These are phyloP conservation scores for Tipula lateralis DNA, from an alignment of 2,888 invertebrate genomes.

Conservation along the genomic window DNA sequence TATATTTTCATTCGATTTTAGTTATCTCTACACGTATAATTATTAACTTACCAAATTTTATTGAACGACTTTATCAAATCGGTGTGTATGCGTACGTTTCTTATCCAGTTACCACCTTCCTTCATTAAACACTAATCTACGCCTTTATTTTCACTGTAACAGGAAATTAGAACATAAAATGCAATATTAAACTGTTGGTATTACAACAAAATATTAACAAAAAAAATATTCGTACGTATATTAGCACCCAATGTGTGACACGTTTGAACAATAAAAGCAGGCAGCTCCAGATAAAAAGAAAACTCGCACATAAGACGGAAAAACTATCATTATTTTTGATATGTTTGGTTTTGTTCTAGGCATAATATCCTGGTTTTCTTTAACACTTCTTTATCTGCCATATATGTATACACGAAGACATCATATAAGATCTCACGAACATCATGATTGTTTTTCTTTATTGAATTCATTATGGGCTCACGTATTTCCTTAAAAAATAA, in stretches of 20 bases:
- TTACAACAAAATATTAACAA: slow-evolving; percentile 5
- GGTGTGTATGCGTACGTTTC: too few relatives aligned
- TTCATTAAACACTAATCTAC: not conserved
- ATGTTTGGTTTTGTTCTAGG: not conserved
- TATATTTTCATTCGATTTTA: not conserved
- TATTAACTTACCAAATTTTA: not conserved
- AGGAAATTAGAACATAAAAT: not conserved
- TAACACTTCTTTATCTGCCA: not conserved
- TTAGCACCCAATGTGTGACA: slow-evolving; percentile 24
- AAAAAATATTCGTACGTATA: not conserved
- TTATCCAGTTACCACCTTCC: not conserved
- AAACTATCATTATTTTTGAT: slow-evolving; percentile 1
- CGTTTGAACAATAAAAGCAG: slow-evolving; percentile 11
- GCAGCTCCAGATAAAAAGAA: not conserved
- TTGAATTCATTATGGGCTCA: slow-evolving; percentile 19
- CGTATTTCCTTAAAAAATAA: not conserved
- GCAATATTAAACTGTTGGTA: not conserved
- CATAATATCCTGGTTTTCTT: not conserved
- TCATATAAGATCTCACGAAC: not conserved
- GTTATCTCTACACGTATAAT: not conserved
- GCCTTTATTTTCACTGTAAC: not conserved
- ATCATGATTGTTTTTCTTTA: slow-evolving; percentile 19
- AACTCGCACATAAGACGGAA: not conserved
- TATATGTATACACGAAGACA: not conserved
- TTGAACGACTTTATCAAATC: not conserved